A percentile compares a stretch with the other conserved stretches of the same genome.
Evolutionary conservation across 2,113 vertebrate species (phyloP).

Genomic region (Upupa epops): DNA sequence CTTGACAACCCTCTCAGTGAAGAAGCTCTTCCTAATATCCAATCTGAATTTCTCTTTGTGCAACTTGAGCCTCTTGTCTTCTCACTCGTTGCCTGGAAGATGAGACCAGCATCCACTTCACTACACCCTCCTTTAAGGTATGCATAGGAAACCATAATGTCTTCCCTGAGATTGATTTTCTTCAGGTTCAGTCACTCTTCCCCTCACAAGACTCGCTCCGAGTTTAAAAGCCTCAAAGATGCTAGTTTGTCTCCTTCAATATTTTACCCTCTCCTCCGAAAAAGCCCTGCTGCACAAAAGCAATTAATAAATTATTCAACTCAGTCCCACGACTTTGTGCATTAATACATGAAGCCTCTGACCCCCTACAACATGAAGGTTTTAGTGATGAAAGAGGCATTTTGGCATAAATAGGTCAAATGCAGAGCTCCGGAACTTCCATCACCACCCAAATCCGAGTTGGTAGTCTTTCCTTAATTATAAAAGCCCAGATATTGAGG

Average conservation of each 20-base stretch:
- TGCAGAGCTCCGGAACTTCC: conserved; percentile 10
- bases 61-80: neutral
- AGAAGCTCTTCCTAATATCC: neutral
- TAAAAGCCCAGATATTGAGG: conserved; percentile 42
- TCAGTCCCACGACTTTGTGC: conserved; percentile 16
- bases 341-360: conserved; percentile 23
- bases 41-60: neutral
- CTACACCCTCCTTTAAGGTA: neutral
- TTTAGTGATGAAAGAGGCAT: conserved; percentile 43
- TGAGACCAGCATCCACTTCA: neutral
- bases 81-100: neutral
- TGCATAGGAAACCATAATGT: fast-evolving
- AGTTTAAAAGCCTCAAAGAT: neutral
- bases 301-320: conserved; percentile 50
- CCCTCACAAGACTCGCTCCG: neutral
- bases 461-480: conserved; percentile 50
- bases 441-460: neutral
- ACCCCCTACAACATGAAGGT: conserved; percentile 23
- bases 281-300: neutral
- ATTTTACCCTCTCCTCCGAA: neutral
- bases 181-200: neutral
- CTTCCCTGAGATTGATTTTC: neutral
- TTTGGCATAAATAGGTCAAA: conserved; percentile 60
- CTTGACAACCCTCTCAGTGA: neutral
- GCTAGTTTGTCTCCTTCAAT: neutral